Percentiles rank a stretch among this genome's conserved stretches.
Evolutionary conservation across 2,797 vertebrate species (phyloP).

Genomic region (Lepidocolaptes lacrymiger): DNA sequence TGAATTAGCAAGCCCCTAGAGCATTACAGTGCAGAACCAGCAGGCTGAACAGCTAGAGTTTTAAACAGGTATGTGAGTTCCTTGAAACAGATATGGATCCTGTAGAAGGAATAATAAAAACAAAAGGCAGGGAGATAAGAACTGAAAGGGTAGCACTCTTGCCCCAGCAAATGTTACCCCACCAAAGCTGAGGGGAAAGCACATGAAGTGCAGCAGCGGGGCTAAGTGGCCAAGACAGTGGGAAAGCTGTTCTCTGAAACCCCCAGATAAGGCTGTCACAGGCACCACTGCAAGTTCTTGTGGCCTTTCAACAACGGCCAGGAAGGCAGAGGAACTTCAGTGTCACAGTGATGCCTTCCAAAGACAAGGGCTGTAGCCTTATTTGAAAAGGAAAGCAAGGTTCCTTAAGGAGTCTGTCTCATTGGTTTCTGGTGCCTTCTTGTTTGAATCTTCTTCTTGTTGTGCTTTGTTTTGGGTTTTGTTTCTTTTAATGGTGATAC

Average conservation of each 20-base stretch:
- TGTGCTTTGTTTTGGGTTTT: background rate
- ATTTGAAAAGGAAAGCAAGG: background rate
- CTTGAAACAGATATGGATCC: background rate
- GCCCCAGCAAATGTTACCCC: fast-evolving
- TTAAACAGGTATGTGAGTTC: background rate
- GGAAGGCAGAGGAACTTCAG: background rate
- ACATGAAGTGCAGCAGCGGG: too few relatives aligned
- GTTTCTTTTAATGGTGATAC: background rate
- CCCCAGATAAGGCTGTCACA: background rate
- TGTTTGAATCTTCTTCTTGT: background rate
- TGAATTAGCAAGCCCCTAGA: background rate
- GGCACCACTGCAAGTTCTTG: background rate
- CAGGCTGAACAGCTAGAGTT: background rate
- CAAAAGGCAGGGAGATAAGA: background rate
- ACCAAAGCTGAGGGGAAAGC: background rate
- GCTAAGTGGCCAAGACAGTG: fast-evolving
- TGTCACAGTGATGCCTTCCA: background rate
- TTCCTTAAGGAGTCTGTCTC: background rate
- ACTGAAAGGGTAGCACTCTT: background rate
- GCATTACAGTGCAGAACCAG: background rate
- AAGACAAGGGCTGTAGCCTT: background rate
- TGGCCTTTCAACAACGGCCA: background rate
- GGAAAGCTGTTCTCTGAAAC: background rate
- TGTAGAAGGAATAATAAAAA: background rate
- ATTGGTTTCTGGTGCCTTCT: background rate